Conservation (phyloP, 2,113 vertebrate genomes). For the Eclectus roratus region DNA sequence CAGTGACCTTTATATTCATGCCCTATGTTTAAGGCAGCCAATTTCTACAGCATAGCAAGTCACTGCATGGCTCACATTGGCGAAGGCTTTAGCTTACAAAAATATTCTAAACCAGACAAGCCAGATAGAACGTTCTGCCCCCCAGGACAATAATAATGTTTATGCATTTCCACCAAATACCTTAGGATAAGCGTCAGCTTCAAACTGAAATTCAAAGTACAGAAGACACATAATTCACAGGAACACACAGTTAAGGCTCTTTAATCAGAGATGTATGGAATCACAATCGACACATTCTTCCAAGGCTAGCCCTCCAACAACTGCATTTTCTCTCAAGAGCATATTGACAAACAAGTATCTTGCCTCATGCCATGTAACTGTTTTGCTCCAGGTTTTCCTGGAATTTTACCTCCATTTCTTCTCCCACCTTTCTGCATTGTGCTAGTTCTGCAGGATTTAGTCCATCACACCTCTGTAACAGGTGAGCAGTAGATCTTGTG, state of each 20-base stretch:
- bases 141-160: neutral
- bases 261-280: neutral
- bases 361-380: neutral
- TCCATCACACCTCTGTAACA: neutral
- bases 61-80: neutral
- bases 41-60: neutral
- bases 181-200: neutral
- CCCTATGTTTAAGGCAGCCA: neutral
- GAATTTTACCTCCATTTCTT: neutral
- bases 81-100: neutral
- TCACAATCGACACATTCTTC: neutral
- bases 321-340: neutral
- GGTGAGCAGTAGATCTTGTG: neutral
- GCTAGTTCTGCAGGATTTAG: neutral
- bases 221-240: neutral
- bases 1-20: neutral
- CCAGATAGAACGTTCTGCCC: neutral
- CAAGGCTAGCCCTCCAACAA: neutral
- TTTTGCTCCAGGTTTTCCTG: neutral
- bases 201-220: conserved; percentile 1
- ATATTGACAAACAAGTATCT: neutral
- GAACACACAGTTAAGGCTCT: neutral
- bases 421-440: neutral
- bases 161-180: neutral
- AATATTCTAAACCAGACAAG: neutral